These are phyloP conservation scores for Sapayoa aenigma DNA, from an alignment of 2,113 vertebrate species.

Conservation along the genomic window DNA sequence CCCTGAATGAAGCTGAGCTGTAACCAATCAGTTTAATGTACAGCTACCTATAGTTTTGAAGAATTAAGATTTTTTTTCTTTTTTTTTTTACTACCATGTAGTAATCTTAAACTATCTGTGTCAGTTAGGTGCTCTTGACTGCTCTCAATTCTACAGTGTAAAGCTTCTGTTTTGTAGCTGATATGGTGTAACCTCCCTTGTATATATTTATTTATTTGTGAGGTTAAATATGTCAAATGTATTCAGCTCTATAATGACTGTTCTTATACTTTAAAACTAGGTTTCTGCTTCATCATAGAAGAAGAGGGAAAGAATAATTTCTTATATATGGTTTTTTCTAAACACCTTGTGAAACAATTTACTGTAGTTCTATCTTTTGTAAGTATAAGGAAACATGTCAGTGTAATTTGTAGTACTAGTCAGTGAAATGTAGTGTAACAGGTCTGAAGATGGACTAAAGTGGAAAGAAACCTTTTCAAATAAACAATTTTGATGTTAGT, in stretches of 20 bases:
- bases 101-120: conserved; percentile 49
- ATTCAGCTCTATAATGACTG: conserved; percentile 46
- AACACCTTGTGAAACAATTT: conserved; percentile 64
- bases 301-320: conserved; percentile 39
- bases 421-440: conserved; percentile 39
- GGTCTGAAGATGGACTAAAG: conserved; percentile 54
- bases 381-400: conserved; percentile 36
- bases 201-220: conserved; percentile 85
- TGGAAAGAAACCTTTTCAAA: conserved; percentile 68
- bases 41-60: conserved; percentile 34
- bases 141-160: conserved; percentile 14
- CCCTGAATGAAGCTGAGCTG: conserved; percentile 8
- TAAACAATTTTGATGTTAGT: conserved; percentile 67
- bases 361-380: conserved; percentile 55
- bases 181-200: conserved; percentile 64
- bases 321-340: conserved; percentile 46
- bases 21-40: conserved; percentile 16
- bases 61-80: conserved; percentile 25
- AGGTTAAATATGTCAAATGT: conserved; percentile 73
- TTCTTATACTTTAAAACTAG: conserved; percentile 49
- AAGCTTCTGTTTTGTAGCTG: conserved; percentile 55
- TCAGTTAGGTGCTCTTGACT: conserved; percentile 25
- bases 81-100: conserved; percentile 65
- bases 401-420: conserved; percentile 50
- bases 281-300: conserved; percentile 43